Evolutionary conservation across 2,113 vertebrate species (phyloP).

Genomic region (Megalops atlanticus): DNA sequence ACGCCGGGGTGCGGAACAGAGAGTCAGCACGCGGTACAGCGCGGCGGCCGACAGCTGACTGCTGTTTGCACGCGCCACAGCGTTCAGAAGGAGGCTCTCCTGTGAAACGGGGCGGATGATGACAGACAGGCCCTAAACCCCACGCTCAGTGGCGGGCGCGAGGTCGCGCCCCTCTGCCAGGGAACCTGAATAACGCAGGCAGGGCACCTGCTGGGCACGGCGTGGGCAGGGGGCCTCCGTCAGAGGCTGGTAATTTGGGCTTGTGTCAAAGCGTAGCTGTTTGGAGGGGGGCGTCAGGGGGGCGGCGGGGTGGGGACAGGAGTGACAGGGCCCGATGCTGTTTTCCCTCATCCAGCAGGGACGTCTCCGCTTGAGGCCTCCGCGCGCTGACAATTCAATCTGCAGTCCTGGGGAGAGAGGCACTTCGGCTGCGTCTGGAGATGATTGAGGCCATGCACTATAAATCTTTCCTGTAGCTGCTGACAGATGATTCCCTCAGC

Average conservation of each 20-base stretch:
- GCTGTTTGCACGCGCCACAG: not conserved
- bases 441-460: not conserved
- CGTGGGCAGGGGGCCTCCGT: not conserved
- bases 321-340: constrained; percentile 5
- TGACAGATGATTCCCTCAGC: not conserved
- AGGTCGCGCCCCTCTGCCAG: not conserved
- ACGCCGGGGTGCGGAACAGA: not conserved
- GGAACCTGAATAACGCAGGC: not conserved
- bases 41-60: not conserved
- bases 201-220: not conserved
- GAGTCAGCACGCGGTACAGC: not conserved
- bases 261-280: not conserved
- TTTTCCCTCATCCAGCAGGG: not conserved
- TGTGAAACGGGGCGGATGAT: not conserved
- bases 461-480: not conserved
- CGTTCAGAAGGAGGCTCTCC: too few species aligned
- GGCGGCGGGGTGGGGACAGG: not conserved
- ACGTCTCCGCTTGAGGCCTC: not conserved
- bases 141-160: not conserved
- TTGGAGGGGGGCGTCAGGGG: not conserved
- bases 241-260: not conserved
- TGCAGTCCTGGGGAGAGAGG: not conserved
- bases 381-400: not conserved
- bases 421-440: not conserved
- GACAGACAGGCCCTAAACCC: not conserved